Conservation (phyloP, 2,113 vertebrate species). For the Junco hyemalis region DNA sequence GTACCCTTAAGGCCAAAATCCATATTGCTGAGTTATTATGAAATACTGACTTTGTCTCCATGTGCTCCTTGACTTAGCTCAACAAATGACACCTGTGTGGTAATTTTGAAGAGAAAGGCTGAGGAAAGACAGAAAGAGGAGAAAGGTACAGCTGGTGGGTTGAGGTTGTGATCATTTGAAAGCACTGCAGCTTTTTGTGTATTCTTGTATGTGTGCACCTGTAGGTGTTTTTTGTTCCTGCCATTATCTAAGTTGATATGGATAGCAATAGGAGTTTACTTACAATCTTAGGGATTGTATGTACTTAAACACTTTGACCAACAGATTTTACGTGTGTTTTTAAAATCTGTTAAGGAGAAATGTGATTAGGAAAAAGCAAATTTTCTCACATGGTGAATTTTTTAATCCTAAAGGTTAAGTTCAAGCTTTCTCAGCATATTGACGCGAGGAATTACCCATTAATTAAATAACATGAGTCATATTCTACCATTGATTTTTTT, state of each 20-base stretch:
- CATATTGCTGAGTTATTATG: constrained; percentile 37
- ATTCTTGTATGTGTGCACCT: background rate
- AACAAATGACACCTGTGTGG: constrained; percentile 16
- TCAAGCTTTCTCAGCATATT: constrained; percentile 64
- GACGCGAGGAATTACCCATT: constrained; percentile 57
- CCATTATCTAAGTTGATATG: background rate
- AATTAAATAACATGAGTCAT: constrained; percentile 66
- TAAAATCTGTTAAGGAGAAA: constrained; percentile 51
- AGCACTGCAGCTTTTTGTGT: background rate
- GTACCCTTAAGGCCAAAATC: constrained; percentile 57
- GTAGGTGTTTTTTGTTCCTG: background rate
- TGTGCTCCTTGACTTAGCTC: constrained; percentile 19
- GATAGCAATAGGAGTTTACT: background rate
- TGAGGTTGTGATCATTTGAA: background rate
- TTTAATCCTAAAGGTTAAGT: constrained; percentile 59
- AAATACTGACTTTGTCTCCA: constrained; percentile 40
- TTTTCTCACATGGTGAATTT: constrained; percentile 57
- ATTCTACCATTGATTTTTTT: constrained; percentile 59
- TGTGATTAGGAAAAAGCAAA: constrained; percentile 49
- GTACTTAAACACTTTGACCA: background rate
- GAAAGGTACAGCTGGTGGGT: background rate
- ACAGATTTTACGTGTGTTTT: constrained; percentile 53
- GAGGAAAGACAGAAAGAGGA: background rate
- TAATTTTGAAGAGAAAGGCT: background rate
- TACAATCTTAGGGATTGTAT: background rate